Evolutionary conservation across 2,888 invertebrate genomes (phyloP).

Genomic region (Hirtodrosophila alboralis): DNA sequence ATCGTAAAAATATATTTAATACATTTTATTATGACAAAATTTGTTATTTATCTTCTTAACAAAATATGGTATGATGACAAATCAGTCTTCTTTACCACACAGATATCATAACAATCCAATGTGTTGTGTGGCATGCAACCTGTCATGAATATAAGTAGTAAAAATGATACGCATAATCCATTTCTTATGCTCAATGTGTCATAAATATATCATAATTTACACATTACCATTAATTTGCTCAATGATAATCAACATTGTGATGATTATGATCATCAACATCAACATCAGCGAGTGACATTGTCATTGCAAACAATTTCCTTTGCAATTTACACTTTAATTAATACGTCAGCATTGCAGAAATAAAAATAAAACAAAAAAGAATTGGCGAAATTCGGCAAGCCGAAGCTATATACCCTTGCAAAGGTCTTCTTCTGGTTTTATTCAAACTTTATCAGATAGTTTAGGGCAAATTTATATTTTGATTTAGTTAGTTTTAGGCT

Average conservation of each 20-base stretch:
- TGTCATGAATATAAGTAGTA: not conserved
- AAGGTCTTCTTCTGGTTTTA: no score
- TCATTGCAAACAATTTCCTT: conserved; percentile 39
- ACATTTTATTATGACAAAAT: no score
- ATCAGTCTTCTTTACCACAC: no score
- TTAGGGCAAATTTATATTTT: no score
- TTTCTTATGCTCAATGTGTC: conserved; percentile 10
- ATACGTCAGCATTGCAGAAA: conserved; percentile 26
- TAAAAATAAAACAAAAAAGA: conserved; percentile 8
- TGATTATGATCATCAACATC: conserved; percentile 1
- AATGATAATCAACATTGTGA: not conserved
- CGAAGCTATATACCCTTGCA: no score
- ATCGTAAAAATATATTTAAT: no score
- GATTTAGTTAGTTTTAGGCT: no score
- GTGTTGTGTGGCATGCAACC: not conserved
- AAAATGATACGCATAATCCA: conserved; percentile 13
- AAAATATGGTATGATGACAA: no score
- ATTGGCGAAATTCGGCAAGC: not conserved
- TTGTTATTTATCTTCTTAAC: no score
- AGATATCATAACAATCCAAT: no score
- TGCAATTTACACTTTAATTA: conserved; percentile 58
- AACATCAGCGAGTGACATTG: conserved; percentile 4
- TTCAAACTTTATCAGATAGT: no score
- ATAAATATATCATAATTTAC: conserved; percentile 9
- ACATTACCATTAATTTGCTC: conserved; percentile 3